These are phyloP conservation scores for Cassiopea andromeda DNA, from an alignment of 30 jellyfish, hydroid and myxozoan species.

Conservation along the genomic window DNA sequence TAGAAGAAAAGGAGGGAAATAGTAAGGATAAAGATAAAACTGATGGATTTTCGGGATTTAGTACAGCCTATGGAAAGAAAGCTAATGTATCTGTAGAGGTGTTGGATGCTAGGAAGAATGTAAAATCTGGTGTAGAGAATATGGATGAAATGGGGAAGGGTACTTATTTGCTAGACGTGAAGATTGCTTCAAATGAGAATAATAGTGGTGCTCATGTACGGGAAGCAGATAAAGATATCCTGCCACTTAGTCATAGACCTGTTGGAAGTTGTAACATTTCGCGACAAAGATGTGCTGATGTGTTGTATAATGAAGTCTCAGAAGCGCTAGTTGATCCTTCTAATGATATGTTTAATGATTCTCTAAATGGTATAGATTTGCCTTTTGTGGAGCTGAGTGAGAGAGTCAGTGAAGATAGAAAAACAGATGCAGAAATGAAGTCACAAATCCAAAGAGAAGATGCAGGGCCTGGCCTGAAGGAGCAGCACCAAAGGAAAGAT, in stretches of 20 bases:
- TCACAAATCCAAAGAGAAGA: background rate
- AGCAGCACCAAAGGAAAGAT: background rate
- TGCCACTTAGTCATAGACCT: no score
- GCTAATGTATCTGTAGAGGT: constrained; percentile 54
- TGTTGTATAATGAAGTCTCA: no score
- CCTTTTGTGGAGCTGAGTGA: background rate
- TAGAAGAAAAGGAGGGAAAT: constrained; percentile 7
- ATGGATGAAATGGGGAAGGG: background rate
- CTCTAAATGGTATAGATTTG: background rate
- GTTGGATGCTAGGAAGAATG: constrained; percentile 36
- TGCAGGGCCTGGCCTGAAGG: background rate
- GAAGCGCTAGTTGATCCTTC: no score
- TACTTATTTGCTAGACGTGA: no score
- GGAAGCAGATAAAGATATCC: no score
- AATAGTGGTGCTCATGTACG: no score
- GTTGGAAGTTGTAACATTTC: no score
- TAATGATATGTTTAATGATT: no score
- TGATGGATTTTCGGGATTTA: constrained; percentile 45
- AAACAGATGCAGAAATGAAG: background rate
- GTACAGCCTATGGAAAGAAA: constrained; percentile 60
- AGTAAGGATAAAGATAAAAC: background rate
- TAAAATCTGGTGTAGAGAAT: background rate
- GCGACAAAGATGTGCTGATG: no score
- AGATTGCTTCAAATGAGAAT: no score
- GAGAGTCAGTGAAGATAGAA: background rate